Evolutionary conservation across 2,888 invertebrate species (phyloP), one percentile per base, ranked within the genome.

Genomic region (Ligdia adustata): DNA sequence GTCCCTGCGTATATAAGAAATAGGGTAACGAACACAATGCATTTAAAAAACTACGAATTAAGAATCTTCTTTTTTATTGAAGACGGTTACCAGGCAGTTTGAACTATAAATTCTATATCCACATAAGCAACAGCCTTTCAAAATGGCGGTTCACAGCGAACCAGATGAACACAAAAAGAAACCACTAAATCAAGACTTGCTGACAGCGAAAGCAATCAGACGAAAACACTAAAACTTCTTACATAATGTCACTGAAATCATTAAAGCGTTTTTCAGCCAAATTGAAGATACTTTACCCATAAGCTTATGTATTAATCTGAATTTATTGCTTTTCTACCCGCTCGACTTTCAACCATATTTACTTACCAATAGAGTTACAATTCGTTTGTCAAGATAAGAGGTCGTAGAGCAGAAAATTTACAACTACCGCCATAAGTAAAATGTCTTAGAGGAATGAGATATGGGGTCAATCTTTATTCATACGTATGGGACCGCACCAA

Each of bases 391-490:
- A 0, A 2, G 0, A 2, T 31, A n/a, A 14, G 27, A 44, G 46
- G 61, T 61, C 62, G 64, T 66, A 57, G 64, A 71, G 66, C 60
- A 72, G 65, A 59, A 75, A 79, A 83, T 82, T 80, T 82, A 81
- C 75, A 79, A 75, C 77, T 77, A 75, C 72, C 75, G 61, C 67
- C 80, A 79, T 80, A 80, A 81, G 82, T 79, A 75, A 75, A 76
- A 78, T 62, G 79, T 79, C 79, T 76, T 69, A 68, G 62, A 71
- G 65, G 64, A 68, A 74, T 82, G 81, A 82, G 66, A 75, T 75
- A 82, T 79, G 79, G 59, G 73, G 68, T 69, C 74, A 69, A 81
- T 78, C 80, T 79, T 81, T 80, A 82, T 80, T 79, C 80, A 80
- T 77, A 72, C 57, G 63, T 63, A 66, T 57, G 62, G 66, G 66